Percentiles rank a stretch among this genome's conserved stretches.
These are phyloP conservation scores for Hoplostethus mediterraneus DNA, from an alignment of 2,797 vertebrate species.

Conservation along the genomic window DNA sequence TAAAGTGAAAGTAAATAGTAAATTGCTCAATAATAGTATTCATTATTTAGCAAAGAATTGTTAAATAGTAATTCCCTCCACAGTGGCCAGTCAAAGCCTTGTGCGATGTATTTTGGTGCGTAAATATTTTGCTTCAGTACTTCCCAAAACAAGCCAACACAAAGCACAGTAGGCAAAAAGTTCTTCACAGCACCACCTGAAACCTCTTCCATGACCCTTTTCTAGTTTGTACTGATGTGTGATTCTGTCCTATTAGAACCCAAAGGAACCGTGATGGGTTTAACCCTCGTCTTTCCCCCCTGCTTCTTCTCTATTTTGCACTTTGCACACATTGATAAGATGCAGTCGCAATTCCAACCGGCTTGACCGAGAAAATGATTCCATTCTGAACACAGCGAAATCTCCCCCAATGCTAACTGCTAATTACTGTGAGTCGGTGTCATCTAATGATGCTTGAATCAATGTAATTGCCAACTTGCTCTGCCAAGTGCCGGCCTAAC, in stretches of 20 bases:
- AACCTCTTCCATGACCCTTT: too few relatives aligned
- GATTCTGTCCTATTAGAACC: background rate
- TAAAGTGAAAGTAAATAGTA: too few relatives aligned
- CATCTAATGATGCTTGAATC: conserved; percentile 69
- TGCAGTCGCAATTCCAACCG: conserved; percentile 26
- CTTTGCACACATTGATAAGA: conserved; percentile 25
- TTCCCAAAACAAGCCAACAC: background rate
- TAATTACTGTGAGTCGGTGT: conserved; percentile 70
- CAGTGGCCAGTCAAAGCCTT: too few relatives aligned
- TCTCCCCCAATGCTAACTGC: conserved; percentile 50
- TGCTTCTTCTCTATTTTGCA: conserved; percentile 1
- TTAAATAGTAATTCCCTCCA: too few relatives aligned
- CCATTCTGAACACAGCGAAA: conserved; percentile 39
- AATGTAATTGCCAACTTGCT: conserved; percentile 60
- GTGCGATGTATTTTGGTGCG: background rate
- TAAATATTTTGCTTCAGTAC: background rate
- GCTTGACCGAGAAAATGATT: conserved; percentile 48
- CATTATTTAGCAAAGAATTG: too few relatives aligned
- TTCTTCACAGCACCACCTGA: too few relatives aligned
- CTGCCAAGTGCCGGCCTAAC: conserved; percentile 33
- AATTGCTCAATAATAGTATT: too few relatives aligned
- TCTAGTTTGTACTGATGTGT: background rate
- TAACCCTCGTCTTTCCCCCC: conserved; percentile 22
- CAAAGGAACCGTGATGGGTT: background rate
- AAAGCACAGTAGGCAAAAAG: too few relatives aligned